Conservation (phyloP, 2,888 invertebrate genomes). For the Ellobium chinense region DNA sequence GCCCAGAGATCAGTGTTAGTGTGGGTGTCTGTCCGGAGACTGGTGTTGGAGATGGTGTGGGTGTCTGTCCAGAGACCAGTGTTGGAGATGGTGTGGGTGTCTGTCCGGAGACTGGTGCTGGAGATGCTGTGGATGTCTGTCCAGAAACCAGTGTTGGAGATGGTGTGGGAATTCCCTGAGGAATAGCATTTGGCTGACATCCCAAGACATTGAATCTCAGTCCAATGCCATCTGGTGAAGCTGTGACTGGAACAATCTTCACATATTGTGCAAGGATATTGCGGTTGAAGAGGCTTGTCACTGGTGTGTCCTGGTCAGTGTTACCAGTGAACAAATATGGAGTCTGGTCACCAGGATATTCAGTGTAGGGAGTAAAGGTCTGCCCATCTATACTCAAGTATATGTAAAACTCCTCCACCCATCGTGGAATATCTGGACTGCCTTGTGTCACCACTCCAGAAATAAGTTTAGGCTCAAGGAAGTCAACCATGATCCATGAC, state of each 20-base stretch:
- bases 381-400: conserved; percentile 63
- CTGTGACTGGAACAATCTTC: conserved; percentile 59
- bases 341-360: conserved; percentile 52
- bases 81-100: too few species aligned
- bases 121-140: conserved; percentile 14
- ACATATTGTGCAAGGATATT: conserved; percentile 65
- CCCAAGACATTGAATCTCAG: conserved; percentile 65
- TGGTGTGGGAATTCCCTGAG: conserved; percentile 47
- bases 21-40: too few species aligned
- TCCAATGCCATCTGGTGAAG: conserved; percentile 55
- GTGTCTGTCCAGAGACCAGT: too few species aligned
- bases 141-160: conserved; percentile 19
- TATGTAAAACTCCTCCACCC: conserved; percentile 62
- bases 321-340: conserved; percentile 62
- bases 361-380: conserved; percentile 63
- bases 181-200: conserved; percentile 63
- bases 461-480: conserved; percentile 61
- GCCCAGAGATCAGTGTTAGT: too few species aligned
- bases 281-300: conserved; percentile 65
- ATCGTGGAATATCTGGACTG: conserved; percentile 55
- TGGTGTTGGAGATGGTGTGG: conserved; percentile 15
- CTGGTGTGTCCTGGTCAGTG: conserved; percentile 55
- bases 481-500: conserved; percentile 66
- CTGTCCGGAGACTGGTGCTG: too few species aligned
- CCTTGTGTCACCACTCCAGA: conserved; percentile 69